Conservation (phyloP, 2,797 vertebrate species). For the Karalla daura region DNA sequence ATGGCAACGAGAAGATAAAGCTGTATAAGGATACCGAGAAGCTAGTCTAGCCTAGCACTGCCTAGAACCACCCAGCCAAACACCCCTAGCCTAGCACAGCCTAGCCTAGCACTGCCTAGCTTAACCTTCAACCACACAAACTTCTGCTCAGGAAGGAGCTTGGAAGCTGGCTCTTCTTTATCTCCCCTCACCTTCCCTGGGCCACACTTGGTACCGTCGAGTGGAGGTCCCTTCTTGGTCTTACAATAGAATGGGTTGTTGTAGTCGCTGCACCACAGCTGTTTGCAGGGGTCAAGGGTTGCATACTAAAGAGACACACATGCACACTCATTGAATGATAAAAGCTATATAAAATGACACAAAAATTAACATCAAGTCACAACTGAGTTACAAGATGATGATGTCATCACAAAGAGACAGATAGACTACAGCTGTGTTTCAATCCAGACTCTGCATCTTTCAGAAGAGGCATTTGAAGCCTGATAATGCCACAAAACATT, state of each 20-base stretch:
- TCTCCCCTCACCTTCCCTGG: conserved; percentile 88
- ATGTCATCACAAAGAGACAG: too few species aligned
- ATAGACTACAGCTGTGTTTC: too few species aligned
- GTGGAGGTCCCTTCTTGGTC: conserved; percentile 95
- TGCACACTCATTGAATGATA: not conserved
- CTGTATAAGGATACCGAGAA: not conserved
- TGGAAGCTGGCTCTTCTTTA: too few species aligned
- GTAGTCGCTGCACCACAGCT: conserved; percentile 96
- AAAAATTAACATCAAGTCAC: not conserved
- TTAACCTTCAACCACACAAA: not conserved
- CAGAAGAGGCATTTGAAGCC: too few species aligned
- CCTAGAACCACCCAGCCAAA: too few species aligned
- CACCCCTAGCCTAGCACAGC: too few species aligned
- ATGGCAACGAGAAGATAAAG: not conserved
- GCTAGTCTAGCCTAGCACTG: conserved; percentile 7
- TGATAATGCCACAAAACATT: too few species aligned
- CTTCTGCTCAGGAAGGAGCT: too few species aligned
- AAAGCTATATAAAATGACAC: too few species aligned
- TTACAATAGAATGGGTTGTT: conserved; percentile 97
- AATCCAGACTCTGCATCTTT: too few species aligned
- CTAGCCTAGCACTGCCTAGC: too few species aligned
- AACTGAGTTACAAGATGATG: too few species aligned
- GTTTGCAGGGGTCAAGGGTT: conserved; percentile 93
- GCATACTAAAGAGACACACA: conserved; percentile 87
- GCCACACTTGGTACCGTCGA: conserved; percentile 95